These are phyloP conservation scores for Serripes groenlandicus DNA, from an alignment of 2,888 invertebrate genomes.

Conservation along the genomic window DNA sequence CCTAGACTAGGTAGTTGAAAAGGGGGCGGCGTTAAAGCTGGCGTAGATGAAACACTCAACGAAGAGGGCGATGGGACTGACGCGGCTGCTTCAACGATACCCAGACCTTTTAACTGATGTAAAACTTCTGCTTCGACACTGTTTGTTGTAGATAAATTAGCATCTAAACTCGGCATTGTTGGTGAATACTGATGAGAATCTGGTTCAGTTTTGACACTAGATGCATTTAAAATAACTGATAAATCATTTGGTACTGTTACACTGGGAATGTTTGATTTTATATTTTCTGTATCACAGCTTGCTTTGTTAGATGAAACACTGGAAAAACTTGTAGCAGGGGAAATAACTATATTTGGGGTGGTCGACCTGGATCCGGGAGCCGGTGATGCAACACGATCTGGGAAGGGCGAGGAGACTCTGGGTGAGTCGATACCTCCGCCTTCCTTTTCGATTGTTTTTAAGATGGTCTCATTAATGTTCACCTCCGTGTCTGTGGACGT, in stretches of 20 bases:
- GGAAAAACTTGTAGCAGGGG: constrained; percentile 31
- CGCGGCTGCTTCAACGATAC: background rate
- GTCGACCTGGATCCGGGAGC: constrained; percentile 36
- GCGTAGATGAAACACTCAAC: background rate
- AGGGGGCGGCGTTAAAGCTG: background rate
- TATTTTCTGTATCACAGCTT: background rate
- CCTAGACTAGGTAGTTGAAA: constrained; percentile 64
- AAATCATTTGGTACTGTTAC: background rate
- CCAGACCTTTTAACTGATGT: background rate
- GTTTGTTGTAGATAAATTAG: background rate
- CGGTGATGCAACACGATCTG: constrained; percentile 24
- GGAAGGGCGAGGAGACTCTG: constrained; percentile 36
- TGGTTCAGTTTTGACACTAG: background rate
- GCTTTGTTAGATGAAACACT: background rate
- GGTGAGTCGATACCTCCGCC: constrained; percentile 48
- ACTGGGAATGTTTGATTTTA: background rate
- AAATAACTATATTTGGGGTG: constrained; percentile 25
- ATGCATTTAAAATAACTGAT: background rate
- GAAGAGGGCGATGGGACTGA: background rate
- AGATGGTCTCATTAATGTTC: constrained; percentile 76
- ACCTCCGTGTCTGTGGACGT: constrained; percentile 74
- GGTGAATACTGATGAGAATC: background rate
- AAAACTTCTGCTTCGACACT: background rate
- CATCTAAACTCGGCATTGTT: background rate
- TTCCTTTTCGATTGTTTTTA: constrained; percentile 57